Conservation (phyloP, 2,888 invertebrate species). For the Ceriagrion tenellum region DNA sequence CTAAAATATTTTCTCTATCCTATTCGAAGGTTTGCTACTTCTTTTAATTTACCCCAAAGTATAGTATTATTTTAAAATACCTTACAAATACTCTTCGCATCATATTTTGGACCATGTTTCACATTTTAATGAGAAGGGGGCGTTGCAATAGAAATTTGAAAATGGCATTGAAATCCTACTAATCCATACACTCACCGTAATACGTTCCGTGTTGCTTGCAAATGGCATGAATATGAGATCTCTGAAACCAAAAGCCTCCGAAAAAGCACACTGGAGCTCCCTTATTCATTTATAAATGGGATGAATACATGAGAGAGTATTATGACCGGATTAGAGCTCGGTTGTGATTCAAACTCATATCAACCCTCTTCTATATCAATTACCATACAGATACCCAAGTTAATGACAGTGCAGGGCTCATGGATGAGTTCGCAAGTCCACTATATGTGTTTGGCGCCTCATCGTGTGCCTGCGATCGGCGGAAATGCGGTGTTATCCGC, state of each 20-base stretch:
- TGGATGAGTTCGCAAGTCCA: neutral
- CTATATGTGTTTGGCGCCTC: neutral
- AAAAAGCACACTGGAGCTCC: neutral
- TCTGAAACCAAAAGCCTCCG: neutral
- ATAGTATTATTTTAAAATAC: too few species aligned
- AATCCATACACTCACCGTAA: neutral
- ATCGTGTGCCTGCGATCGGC: neutral
- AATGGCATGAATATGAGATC: neutral
- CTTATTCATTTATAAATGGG: neutral
- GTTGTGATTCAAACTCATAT: neutral
- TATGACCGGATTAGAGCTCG: neutral
- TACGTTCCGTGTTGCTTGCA: neutral
- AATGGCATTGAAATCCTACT: neutral
- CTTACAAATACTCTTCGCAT: too few species aligned
- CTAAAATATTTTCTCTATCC: too few species aligned
- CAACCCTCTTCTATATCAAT: neutral
- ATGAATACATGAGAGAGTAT: neutral
- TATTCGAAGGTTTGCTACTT: too few species aligned
- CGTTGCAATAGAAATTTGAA: neutral
- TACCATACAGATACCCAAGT: neutral
- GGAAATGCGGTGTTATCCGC: neutral
- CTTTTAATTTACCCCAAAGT: too few species aligned
- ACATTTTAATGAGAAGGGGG: neutral
- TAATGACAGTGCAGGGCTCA: neutral
- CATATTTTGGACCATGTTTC: neutral